Evolutionary conservation across 2,113 vertebrate genomes (phyloP).

Genomic region (Phocoena sinus): DNA sequence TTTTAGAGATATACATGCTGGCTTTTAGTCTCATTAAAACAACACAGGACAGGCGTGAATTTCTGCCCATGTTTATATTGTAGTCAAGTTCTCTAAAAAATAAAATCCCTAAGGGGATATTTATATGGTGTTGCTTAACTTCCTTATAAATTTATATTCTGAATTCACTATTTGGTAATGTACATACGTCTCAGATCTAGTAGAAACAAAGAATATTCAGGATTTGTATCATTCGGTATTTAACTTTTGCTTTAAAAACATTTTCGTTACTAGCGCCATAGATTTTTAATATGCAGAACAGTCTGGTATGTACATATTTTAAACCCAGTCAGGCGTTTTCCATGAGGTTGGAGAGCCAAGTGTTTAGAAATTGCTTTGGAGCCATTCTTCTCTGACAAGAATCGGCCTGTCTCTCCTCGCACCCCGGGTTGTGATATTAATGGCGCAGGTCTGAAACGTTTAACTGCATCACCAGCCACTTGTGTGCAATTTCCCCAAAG

Average conservation of each 20-base stretch:
- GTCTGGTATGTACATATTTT: rapidly evolving
- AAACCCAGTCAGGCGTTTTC: background rate
- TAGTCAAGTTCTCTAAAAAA: background rate
- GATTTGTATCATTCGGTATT: background rate
- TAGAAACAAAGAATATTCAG: background rate
- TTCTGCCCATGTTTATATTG: background rate
- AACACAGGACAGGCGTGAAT: background rate
- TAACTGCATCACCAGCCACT: constrained; percentile 81
- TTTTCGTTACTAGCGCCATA: background rate
- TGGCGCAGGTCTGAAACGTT: constrained; percentile 76
- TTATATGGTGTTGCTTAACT: background rate
- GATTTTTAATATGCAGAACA: background rate
- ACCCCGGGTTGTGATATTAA: constrained; percentile 76
- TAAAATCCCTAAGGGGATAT: background rate
- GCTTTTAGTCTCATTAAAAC: background rate
- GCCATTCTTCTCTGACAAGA: background rate
- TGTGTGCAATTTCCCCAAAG: constrained; percentile 78
- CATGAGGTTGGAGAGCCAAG: background rate
- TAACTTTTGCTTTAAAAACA: background rate
- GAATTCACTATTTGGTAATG: background rate
- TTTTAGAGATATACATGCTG: background rate
- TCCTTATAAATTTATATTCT: background rate
- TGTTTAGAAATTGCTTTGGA: background rate
- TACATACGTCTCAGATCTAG: background rate
- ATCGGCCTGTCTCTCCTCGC: background rate